Conservation (phyloP, 2,888 invertebrate genomes). For the Chymomyza fuscimana region DNA sequence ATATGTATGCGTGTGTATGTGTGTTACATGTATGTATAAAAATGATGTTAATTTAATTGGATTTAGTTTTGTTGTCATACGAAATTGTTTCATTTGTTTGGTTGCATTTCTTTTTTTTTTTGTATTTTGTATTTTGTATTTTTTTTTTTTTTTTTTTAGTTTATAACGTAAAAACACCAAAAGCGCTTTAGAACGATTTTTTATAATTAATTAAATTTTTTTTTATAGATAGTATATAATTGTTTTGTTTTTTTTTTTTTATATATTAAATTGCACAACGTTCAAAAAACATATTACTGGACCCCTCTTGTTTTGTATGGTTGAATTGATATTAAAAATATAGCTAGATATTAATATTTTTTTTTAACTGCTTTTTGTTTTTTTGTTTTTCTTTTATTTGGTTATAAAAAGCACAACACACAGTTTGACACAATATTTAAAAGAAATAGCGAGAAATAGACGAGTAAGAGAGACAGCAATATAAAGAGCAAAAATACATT, state of each 20-base stretch:
- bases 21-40: slow-evolving; percentile 12
- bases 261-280: slow-evolving; percentile 70
- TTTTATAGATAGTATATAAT: slow-evolving; percentile 42
- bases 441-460: slow-evolving; percentile 21
- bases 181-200: slow-evolving; percentile 71
- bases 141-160: slow-evolving; percentile 27
- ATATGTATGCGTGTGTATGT: slow-evolving; percentile 36
- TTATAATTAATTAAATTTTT: slow-evolving; percentile 58
- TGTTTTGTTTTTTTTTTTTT: slow-evolving; percentile 31
- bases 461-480: slow-evolving; percentile 23
- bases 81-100: slow-evolving; percentile 40
- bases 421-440: slow-evolving; percentile 68
- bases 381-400: slow-evolving; percentile 19
- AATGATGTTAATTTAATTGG: slow-evolving; percentile 51
- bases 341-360: slow-evolving; percentile 27
- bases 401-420: slow-evolving; percentile 69
- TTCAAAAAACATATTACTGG: slow-evolving; percentile 62
- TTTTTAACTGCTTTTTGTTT: slow-evolving; percentile 28
- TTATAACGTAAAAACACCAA: slow-evolving; percentile 66
- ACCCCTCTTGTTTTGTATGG: slow-evolving; percentile 76
- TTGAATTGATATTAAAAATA: slow-evolving; percentile 49
- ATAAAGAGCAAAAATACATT: slow-evolving; percentile 15
- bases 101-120: slow-evolving; percentile 26
- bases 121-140: slow-evolving; percentile 36
- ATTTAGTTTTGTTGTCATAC: slow-evolving; percentile 41